Evolutionary conservation across 2,797 vertebrate species (phyloP), one percentile per base, ranked within the genome.

Genomic region (Odontamblyopus lacepedii): DNA sequence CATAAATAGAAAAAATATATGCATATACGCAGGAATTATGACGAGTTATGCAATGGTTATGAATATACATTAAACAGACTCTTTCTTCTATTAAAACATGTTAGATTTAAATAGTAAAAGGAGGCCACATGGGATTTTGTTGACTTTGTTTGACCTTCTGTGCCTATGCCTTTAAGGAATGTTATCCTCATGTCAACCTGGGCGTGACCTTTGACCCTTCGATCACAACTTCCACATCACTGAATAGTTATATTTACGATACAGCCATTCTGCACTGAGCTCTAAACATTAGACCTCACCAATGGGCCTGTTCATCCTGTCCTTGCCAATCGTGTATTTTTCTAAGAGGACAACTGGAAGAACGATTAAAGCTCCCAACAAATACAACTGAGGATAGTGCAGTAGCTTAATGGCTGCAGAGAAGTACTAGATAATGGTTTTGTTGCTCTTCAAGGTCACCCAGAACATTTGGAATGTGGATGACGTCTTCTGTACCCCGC

Each of bases 401-500:
- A 27, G 15, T 29, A 2, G 38, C 44, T 35, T 63, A 35, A 63
- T 19, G 29, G 18, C 61, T 4, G 61, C 30, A 0, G n/a, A 64
- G 13, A 64, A 26, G 23, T 64, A 64, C 38, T 7, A 23, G 11
- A 63, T 38, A 13, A 44, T 19, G 38, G 63, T 44, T 65, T 27
- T 51, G 65, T 67, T n/a, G 48, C 16, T 32, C 65, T 53, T 67
- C 27, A 67, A 67, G 65, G 65, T 67, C 11, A 32, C 27, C 2
- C 9, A 2, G 18, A 53, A 53, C 50, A 50, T 67, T n/a, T 53
- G 8, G 32, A 53, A 53, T 67, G 50, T 7, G 18, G 48, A 53
- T 18, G 41, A 15, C 15, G n/a, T 27, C 38, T 15, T 29, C 26
- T 18, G 44, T 27, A 13, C 23, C 26, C 6, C 3, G 11, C 26